Evolutionary conservation across 1,140 invertebrate genomes (phyloP).

Genomic region (Drosophila equinoxialis): DNA sequence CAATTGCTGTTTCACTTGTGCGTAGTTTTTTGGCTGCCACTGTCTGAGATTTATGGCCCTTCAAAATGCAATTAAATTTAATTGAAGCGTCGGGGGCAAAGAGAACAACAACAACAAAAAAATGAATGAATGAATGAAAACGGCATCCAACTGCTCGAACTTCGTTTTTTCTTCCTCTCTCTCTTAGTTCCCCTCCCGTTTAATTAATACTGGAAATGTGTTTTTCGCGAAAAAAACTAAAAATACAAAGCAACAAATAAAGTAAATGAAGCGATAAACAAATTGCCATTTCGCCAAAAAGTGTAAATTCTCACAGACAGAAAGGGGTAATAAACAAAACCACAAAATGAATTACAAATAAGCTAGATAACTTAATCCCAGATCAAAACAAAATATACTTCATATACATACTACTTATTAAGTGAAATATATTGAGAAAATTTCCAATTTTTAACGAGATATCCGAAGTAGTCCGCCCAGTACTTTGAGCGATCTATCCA

Average conservation of each 20-base stretch:
- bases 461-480: no score
- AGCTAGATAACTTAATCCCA: not conserved
- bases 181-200: not conserved
- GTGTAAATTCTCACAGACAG: not conserved
- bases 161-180: not conserved
- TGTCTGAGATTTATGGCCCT: conserved; percentile 80
- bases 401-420: no score
- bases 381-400: no score
- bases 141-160: conserved; percentile 1
- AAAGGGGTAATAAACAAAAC: not conserved
- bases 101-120: not conserved
- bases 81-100: conserved; percentile 62
- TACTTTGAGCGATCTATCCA: no score
- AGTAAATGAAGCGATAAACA: conserved; percentile 4
- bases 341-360: not conserved
- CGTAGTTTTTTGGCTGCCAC: conserved; percentile 58
- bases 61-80: conserved; percentile 83
- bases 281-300: not conserved
- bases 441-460: no score
- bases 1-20: conserved; percentile 27
- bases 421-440: no score
- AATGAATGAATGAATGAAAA: not conserved
- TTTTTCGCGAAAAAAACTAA: not conserved
- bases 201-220: conserved; percentile 8
- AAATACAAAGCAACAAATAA: not conserved